Evolutionary conservation across 1,140 invertebrate species (phyloP).

Genomic region (Pteromalus puparum): DNA sequence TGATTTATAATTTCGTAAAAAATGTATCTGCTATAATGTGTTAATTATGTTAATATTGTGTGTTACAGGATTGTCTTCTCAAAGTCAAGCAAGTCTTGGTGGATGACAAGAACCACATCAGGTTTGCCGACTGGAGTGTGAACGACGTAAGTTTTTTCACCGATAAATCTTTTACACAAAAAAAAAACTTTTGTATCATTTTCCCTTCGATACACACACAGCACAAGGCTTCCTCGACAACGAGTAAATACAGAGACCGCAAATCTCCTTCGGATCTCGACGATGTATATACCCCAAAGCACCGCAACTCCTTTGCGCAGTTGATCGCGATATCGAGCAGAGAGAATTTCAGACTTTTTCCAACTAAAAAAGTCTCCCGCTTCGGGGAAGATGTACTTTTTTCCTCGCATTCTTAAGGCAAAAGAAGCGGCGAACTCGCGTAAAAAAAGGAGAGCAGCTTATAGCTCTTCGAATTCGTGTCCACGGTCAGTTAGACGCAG

Average conservation of each 20-base stretch:
- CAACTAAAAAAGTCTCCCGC: background rate
- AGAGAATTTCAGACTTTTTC: slow-evolving; percentile 16
- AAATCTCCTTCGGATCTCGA: background rate
- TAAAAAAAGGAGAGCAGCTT: slow-evolving; percentile 19
- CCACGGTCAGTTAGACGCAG: slow-evolving; percentile 25
- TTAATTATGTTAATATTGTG: slow-evolving; percentile 52
- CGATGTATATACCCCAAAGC: background rate
- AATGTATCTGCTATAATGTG: too few species aligned
- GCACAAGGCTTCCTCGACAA: background rate
- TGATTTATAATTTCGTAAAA: too few species aligned
- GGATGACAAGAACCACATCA: slow-evolving; percentile 94
- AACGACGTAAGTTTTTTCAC: slow-evolving; percentile 86
- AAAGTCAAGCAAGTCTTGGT: slow-evolving; percentile 92
- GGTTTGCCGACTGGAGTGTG: slow-evolving; percentile 94
- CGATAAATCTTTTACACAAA: background rate
- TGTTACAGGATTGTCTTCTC: slow-evolving; percentile 86
- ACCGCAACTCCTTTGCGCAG: too few species aligned
- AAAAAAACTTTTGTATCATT: too few species aligned
- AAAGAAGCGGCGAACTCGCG: slow-evolving; percentile 16
- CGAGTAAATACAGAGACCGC: background rate
- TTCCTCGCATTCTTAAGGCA: slow-evolving; percentile 17
- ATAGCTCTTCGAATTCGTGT: slow-evolving; percentile 12
- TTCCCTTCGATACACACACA: background rate
- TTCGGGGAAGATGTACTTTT: slow-evolving; percentile 15
- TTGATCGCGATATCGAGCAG: background rate